phyloP scores from a whole-genome alignment of 2,113 vertebrate species.

The Thermophis baileyi region DNA sequence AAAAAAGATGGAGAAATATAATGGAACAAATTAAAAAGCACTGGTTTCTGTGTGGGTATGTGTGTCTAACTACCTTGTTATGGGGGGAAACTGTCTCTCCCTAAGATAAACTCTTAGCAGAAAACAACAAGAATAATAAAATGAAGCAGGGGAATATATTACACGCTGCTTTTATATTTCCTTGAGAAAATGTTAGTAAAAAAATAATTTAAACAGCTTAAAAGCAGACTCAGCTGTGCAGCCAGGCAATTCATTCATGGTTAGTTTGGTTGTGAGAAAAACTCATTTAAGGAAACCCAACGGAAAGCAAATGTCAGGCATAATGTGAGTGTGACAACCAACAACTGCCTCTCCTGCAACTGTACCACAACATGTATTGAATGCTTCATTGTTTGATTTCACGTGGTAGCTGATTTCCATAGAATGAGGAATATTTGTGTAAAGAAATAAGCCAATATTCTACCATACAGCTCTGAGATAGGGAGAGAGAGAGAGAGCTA shows the following conservation, averaged over 20 bases:
- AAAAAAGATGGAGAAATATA: neutral
- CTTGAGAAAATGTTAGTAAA: slow-evolving; percentile 51
- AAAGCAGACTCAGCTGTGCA: slow-evolving; percentile 61
- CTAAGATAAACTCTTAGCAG: slow-evolving; percentile 44
- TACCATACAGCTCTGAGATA: neutral
- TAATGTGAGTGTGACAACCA: slow-evolving; percentile 21
- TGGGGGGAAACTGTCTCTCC: slow-evolving; percentile 50
- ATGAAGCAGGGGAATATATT: slow-evolving; percentile 56
- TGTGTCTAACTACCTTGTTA: neutral
- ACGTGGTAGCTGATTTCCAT: slow-evolving; percentile 18
- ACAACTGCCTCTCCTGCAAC: slow-evolving; percentile 14
- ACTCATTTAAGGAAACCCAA: slow-evolving; percentile 37
- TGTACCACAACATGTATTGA: slow-evolving; percentile 35
- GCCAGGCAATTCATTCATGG: slow-evolving; percentile 51
- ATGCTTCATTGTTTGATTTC: slow-evolving; percentile 14
- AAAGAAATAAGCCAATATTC: slow-evolving; percentile 35
- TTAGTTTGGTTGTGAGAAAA: slow-evolving; percentile 35
- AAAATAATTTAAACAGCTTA: slow-evolving; percentile 55
- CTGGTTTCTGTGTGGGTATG: slow-evolving; percentile 4
- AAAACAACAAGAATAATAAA: neutral
- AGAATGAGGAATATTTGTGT: slow-evolving; percentile 6
- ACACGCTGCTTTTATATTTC: slow-evolving; percentile 53
- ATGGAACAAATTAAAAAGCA: slow-evolving; percentile 36
- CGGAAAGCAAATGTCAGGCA: slow-evolving; percentile 17
- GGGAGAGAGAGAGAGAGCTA: too few species aligned